Percentiles rank a stretch among this genome's conserved stretches.
phyloP scores from a whole-genome alignment of 1,140 invertebrate species.

The Aphelenchoides besseyi region DNA sequence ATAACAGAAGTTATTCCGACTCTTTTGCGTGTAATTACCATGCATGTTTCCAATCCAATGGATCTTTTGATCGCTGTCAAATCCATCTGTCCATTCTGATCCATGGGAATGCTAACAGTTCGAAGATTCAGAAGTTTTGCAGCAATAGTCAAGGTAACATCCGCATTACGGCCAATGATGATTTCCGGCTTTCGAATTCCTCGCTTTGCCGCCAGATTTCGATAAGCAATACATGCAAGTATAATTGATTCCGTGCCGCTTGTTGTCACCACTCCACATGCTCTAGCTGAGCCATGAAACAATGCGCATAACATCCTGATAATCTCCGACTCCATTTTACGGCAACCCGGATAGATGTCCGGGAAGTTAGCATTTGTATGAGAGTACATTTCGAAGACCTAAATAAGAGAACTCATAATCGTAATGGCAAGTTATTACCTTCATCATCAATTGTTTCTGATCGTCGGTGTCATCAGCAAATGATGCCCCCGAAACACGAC shows the following conservation, averaged over 20 bases:
- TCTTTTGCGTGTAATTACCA: constrained; percentile 69
- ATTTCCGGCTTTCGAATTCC: constrained; percentile 87
- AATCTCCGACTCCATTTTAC: constrained; percentile 98
- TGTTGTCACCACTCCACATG: constrained; percentile 78
- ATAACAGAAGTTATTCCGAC: constrained; percentile 9
- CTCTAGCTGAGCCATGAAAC: constrained; percentile 78
- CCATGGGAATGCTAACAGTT: constrained; percentile 75
- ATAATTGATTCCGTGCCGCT: constrained; percentile 56
- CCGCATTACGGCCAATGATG: constrained; percentile 80
- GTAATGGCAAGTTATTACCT: constrained; percentile 15
- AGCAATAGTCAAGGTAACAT: constrained; percentile 94
- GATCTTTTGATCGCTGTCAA: constrained; percentile 76
- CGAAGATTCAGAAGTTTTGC: constrained; percentile 80
- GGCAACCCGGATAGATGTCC: constrained; percentile 71
- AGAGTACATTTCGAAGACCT: constrained; percentile 47
- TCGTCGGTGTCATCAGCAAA: constrained; percentile 42
- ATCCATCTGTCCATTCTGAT: constrained; percentile 71
- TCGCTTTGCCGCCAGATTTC: constrained; percentile 77
- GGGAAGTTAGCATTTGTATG: constrained; percentile 44
- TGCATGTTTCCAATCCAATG: constrained; percentile 81
- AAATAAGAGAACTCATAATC: constrained; percentile 5
- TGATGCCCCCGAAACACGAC: constrained; percentile 39
- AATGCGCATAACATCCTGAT: constrained; percentile 80
- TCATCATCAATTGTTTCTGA: constrained; percentile 23
- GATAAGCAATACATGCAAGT: constrained; percentile 69